These are phyloP conservation scores for Chaunax sp. DNA, from an alignment of 2,797 vertebrate genomes.

Conservation along the genomic window DNA sequence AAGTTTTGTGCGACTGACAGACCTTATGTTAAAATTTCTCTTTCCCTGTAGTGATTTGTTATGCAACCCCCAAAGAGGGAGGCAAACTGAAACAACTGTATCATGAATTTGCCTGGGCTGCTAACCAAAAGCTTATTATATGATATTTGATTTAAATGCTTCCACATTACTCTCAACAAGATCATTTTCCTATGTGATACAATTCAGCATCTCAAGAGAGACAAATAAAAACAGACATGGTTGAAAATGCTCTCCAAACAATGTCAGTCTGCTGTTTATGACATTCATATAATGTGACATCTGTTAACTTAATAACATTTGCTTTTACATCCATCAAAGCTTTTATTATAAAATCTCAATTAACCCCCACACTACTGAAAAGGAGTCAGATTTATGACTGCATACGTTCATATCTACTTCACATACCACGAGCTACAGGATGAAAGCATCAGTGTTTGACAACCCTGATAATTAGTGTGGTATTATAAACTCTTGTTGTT, in stretches of 20 bases:
- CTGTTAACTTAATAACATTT: background rate
- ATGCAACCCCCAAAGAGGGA: slow-evolving; percentile 44
- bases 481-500: slow-evolving; percentile 13
- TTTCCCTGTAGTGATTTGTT: slow-evolving; percentile 32
- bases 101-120: slow-evolving; percentile 54
- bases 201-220: slow-evolving; percentile 32
- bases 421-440: background rate
- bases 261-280: background rate
- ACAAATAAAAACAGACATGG: slow-evolving; percentile 7
- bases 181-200: slow-evolving; percentile 35
- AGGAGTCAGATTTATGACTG: slow-evolving; percentile 4
- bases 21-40: slow-evolving; percentile 32
- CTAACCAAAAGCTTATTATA: slow-evolving; percentile 57
- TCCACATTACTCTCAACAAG: slow-evolving; percentile 40
- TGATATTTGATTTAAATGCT: slow-evolving; percentile 57
- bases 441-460: slow-evolving; percentile 11
- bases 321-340: slow-evolving; percentile 11
- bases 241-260: slow-evolving; percentile 15
- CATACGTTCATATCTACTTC: background rate
- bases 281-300: slow-evolving; percentile 3
- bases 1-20: slow-evolving; percentile 24
- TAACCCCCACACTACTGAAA: background rate
- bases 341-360: slow-evolving; percentile 5
- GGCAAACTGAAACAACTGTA: slow-evolving; percentile 53
- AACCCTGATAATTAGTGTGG: background rate